Conservation (phyloP, 2,797 vertebrate species). For the Centropyge bicolor region DNA sequence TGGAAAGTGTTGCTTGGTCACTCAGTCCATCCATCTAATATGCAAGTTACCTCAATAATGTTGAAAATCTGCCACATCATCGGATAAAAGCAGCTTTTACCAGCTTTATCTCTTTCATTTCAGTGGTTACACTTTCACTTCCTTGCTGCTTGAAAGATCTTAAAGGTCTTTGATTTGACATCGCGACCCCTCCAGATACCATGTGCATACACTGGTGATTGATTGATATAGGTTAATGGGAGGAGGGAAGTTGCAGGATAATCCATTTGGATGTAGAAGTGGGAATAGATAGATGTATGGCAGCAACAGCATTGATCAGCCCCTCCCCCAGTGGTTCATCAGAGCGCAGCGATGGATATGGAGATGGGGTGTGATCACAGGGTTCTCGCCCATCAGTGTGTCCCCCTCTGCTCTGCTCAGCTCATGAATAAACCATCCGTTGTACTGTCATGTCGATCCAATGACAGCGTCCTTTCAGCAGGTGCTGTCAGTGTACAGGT, state of each 20-base stretch:
- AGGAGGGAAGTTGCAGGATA: slow-evolving; percentile 21
- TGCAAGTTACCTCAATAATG: background rate
- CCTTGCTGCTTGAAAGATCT: background rate
- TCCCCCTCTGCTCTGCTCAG: slow-evolving; percentile 22
- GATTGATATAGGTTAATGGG: slow-evolving; percentile 31
- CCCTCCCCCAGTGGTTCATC: slow-evolving; percentile 30
- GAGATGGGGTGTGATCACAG: slow-evolving; percentile 54
- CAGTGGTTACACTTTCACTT: background rate
- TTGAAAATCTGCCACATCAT: background rate
- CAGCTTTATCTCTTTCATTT: background rate
- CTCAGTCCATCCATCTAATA: background rate
- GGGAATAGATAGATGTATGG: slow-evolving; percentile 23
- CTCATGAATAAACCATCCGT: slow-evolving; percentile 58
- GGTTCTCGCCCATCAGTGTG: slow-evolving; percentile 9
- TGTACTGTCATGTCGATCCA: slow-evolving; percentile 7
- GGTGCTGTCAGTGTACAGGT: slow-evolving; percentile 9
- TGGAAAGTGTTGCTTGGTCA: background rate
- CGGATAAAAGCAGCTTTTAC: background rate
- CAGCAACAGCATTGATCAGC: slow-evolving; percentile 38
- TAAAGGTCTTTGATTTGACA: slow-evolving; percentile 3
- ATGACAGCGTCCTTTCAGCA: slow-evolving; percentile 14
- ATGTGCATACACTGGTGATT: background rate
- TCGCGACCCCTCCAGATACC: background rate
- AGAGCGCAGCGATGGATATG: slow-evolving; percentile 26
- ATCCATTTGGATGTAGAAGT: slow-evolving; percentile 26